phyloP scores from a whole-genome alignment of 2,888 invertebrate species.

The Pemphredon lugubris region DNA sequence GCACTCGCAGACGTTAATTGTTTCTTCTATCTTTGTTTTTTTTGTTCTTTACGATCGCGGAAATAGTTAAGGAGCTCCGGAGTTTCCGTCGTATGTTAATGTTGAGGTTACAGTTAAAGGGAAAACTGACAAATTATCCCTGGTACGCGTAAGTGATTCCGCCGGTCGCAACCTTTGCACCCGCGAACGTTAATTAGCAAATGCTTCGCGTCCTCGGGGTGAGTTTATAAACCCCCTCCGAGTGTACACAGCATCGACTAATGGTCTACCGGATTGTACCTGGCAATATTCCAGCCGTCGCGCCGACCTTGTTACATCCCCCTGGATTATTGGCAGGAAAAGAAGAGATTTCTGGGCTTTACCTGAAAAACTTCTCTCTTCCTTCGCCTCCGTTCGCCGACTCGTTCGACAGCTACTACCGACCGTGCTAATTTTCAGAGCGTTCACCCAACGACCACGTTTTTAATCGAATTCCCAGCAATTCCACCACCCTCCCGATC shows the following conservation, averaged over 20 bases:
- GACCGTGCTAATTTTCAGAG: conserved; percentile 62
- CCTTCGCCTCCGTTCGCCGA: conserved; percentile 17
- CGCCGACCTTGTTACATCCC: conserved; percentile 4
- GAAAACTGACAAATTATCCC: not conserved
- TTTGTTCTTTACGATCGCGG: too few species aligned
- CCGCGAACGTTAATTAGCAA: conserved; percentile 68
- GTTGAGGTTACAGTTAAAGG: too few species aligned
- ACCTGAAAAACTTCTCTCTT: conserved; percentile 23
- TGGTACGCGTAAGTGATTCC: conserved; percentile 7
- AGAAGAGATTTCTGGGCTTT: conserved; percentile 16
- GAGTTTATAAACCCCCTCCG: conserved; percentile 61
- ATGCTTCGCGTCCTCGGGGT: conserved; percentile 44
- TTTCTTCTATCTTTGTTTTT: too few species aligned
- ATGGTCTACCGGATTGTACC: conserved; percentile 65
- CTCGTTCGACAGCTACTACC: conserved; percentile 49
- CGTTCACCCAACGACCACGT: conserved; percentile 58
- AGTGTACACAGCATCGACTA: conserved; percentile 48
- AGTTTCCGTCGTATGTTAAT: too few species aligned
- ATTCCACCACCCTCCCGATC: not conserved
- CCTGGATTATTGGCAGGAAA: not conserved
- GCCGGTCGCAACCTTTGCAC: conserved; percentile 35
- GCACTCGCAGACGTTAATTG: too few species aligned
- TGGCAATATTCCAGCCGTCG: conserved; percentile 63
- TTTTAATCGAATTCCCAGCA: conserved; percentile 66
- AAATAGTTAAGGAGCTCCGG: too few species aligned